Conservation (phyloP, 2,113 vertebrate genomes). For the Lepidothrix coronata region DNA sequence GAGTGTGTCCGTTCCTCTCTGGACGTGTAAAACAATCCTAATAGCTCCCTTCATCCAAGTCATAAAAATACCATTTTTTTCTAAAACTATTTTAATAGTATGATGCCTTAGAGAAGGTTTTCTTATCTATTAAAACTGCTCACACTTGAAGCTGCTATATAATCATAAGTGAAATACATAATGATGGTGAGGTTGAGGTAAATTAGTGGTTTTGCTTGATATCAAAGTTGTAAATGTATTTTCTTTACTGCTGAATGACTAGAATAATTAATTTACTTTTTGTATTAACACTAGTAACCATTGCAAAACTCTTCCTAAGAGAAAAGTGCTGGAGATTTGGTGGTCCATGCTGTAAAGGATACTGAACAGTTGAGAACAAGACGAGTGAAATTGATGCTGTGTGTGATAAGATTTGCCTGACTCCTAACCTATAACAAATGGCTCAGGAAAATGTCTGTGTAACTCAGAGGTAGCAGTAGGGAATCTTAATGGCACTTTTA, state of each 20-base stretch:
- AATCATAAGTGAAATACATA: background rate
- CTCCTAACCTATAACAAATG: background rate
- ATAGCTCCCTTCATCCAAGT: background rate
- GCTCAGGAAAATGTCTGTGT: background rate
- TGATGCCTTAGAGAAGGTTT: background rate
- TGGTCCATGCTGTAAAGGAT: background rate
- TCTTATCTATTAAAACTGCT: background rate
- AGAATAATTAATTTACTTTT: background rate
- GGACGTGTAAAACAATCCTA: background rate
- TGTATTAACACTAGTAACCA: background rate
- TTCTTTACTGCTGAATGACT: background rate
- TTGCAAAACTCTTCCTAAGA: background rate
- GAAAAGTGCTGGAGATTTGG: background rate
- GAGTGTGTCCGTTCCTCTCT: background rate
- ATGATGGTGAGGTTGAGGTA: background rate
- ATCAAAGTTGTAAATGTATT: background rate
- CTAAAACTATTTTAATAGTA: background rate
- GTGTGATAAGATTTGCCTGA: background rate
- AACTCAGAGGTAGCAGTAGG: background rate
- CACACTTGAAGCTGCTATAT: background rate
- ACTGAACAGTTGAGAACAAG: background rate
- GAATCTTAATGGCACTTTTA: background rate
- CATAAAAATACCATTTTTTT: background rate
- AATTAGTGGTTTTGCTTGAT: background rate
- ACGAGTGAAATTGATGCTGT: background rate